phyloP scores from a whole-genome alignment of 23 tunicate genomes.

The Diplosoma virens region DNA sequence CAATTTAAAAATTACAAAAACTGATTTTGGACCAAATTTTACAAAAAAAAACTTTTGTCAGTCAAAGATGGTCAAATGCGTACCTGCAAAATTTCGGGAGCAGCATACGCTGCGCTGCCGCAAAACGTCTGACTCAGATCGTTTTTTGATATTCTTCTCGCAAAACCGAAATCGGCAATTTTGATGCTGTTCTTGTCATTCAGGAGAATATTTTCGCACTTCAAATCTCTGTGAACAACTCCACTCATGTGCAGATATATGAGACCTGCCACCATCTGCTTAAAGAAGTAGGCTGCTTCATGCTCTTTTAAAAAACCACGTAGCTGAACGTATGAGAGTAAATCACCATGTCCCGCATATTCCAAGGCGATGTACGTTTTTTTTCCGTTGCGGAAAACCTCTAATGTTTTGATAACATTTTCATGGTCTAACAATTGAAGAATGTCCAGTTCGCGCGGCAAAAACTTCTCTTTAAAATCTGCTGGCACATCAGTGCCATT shows the following conservation, averaged over 20 bases:
- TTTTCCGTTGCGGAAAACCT: constrained; percentile 53
- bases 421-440: constrained; percentile 52
- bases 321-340: constrained; percentile 63
- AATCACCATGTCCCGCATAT: constrained; percentile 76
- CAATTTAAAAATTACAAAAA: too few relatives aligned
- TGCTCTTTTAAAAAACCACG: constrained; percentile 58
- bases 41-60: too few relatives aligned
- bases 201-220: constrained; percentile 85
- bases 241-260: constrained; percentile 56
- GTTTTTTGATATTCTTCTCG: constrained; percentile 44
- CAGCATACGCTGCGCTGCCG: constrained; percentile 92
- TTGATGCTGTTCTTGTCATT: constrained; percentile 50
- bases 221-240: constrained; percentile 84
- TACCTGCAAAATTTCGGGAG: constrained; percentile 82
- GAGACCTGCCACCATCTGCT: constrained; percentile 56
- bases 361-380: constrained; percentile 68
- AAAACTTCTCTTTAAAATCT: constrained; percentile 84
- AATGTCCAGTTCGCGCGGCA: constrained; percentile 65
- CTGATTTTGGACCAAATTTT: too few relatives aligned
- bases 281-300: constrained; percentile 44
- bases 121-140: constrained; percentile 82
- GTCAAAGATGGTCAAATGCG: too few relatives aligned
- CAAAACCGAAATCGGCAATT: constrained; percentile 94
- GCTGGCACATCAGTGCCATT: constrained; percentile 40
- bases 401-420: constrained; percentile 82